Base-by-base conservation (phyloP, 2,888 invertebrate species). In the Ormyrus thymus region DNA sequence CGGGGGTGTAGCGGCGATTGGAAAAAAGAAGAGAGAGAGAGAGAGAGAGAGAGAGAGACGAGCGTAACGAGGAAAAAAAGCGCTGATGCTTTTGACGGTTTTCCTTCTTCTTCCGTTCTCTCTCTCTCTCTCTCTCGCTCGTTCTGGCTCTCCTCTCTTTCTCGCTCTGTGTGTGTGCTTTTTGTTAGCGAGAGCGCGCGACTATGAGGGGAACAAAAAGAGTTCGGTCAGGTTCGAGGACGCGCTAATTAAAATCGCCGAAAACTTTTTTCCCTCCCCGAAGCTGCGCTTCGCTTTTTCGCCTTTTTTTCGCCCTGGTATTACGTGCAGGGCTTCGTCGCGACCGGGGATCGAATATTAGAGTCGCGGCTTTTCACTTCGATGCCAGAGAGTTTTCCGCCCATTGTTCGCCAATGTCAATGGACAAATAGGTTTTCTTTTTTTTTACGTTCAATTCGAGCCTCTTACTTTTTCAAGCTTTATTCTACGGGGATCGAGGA, bases 171-270 rank as follows among this genome's bases (percentile, higher is more conserved):
- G 62, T 29, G 65, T 71, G 73, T 65, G 66, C 71, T 79, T 79
- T 75, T 79, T 79, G 69, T 76, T 76, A 66, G 76, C 61, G 58
- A 7, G 9, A 10, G 46, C 13, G 9, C 13, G 43, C 10, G 50
- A n/a, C 48, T 77, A 15, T 59, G 56, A 13, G n/a, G 59, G 11
- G 55, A 61, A 56, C 48, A 68, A 58, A 76, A 79, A 72, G 66
- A 74, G 71, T 66, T 69, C 43, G 65, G 56, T 43, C 76, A 80
- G 73, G 66, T 74, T 74, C 62, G 65, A 76, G 76, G 68, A 79
- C 76, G 76, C 75, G 78, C 78, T 81, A 81, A 81, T 81, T 81
- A 81, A 81, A 78, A 78, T 81, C 76, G 64, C 74, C 75, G 64
- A 81, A 72, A 76, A 78, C 72, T 81, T 81, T 78, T 76, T 62